These are phyloP conservation scores for Sus scrofa DNA, from an alignment of 2,113 vertebrate species.

Conservation along the genomic window DNA sequence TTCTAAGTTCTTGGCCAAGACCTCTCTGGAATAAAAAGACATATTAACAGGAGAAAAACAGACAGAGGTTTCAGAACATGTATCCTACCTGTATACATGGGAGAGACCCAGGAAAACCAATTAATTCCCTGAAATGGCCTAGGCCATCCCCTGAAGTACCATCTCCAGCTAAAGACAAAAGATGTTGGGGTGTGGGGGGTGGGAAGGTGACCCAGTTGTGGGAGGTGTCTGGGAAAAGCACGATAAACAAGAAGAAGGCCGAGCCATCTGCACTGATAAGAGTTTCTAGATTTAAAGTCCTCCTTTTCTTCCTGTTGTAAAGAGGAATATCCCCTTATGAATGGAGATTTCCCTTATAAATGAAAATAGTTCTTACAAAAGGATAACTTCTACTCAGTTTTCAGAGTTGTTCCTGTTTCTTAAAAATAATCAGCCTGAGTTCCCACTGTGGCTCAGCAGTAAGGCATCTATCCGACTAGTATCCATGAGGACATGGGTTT, in stretches of 20 bases:
- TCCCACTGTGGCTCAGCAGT: no score
- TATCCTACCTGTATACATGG: background rate
- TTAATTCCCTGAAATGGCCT: background rate
- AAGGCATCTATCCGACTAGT: no score
- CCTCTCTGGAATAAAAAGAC: background rate
- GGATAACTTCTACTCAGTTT: background rate
- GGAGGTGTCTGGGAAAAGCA: background rate
- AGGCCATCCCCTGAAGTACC: background rate
- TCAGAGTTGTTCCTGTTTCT: background rate
- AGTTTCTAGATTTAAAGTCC: background rate
- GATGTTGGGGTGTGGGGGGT: background rate
- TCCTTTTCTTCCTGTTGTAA: background rate
- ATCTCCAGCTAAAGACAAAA: background rate
- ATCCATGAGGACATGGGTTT: no score
- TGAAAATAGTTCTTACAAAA: background rate
- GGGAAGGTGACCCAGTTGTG: background rate
- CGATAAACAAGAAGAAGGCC: background rate
- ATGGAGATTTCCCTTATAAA: background rate
- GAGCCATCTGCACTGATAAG: background rate
- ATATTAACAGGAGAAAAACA: background rate
- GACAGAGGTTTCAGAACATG: background rate
- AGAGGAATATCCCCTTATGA: background rate
- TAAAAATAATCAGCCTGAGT: background rate
- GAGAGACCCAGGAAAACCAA: background rate
- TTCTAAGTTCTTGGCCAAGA: background rate